Evolutionary conservation across 2,113 vertebrate genomes (phyloP).

Genomic region (Asarcornis scutulata): DNA sequence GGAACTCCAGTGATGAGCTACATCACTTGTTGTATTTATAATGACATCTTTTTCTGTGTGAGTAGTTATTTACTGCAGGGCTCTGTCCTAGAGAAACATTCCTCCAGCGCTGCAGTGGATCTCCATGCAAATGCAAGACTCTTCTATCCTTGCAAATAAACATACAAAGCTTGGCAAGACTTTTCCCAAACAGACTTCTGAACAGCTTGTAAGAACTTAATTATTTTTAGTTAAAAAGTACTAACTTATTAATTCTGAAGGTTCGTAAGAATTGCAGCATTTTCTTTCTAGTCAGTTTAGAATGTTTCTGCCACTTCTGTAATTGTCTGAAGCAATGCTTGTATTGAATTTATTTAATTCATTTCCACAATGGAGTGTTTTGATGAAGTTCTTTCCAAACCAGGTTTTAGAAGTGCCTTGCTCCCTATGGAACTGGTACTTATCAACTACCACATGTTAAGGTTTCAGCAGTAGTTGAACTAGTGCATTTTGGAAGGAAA

Average conservation of each 20-base stretch:
- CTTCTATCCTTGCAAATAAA: not conserved
- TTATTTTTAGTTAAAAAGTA: not conserved
- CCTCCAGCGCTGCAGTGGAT: not conserved
- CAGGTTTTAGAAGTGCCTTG: not conserved
- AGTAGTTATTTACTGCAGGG: not conserved
- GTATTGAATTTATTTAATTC: not conserved
- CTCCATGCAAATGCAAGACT: not conserved
- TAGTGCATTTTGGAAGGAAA: not conserved
- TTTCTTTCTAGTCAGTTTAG: not conserved
- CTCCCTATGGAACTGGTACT: not conserved
- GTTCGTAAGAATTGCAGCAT: not conserved
- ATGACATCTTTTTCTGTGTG: not conserved
- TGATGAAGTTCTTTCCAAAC: not conserved
- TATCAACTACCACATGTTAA: not conserved
- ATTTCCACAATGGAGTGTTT: accelerated
- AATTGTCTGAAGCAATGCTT: not conserved
- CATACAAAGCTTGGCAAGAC: not conserved
- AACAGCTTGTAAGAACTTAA: not conserved
- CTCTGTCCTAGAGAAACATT: not conserved
- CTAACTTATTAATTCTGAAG: not conserved
- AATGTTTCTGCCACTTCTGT: not conserved
- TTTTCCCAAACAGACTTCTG: not conserved
- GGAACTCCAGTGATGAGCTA: not conserved
- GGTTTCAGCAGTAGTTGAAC: not conserved
- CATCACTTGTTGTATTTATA: not conserved